phyloP scores from a whole-genome alignment of 2,113 vertebrate species.

The Thymallus thymallus region DNA sequence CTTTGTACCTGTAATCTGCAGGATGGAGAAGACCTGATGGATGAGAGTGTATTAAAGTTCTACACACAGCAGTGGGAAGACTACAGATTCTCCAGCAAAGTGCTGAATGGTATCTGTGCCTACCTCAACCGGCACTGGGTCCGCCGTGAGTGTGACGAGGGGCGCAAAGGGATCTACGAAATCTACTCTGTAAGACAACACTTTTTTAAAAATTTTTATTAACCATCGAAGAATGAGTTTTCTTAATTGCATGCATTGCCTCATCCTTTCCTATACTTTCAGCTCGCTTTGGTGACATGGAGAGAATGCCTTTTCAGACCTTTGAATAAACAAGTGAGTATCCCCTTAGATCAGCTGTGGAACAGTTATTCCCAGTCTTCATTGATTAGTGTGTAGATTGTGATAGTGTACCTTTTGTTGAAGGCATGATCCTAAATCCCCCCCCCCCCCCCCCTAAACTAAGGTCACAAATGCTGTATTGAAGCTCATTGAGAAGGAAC shows the following conservation, averaged over 20 bases:
- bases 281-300: conserved; percentile 82
- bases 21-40: conserved; percentile 92
- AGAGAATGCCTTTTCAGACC: conserved; percentile 89
- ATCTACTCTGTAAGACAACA: conserved; percentile 75
- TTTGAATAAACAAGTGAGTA: conserved; percentile 85
- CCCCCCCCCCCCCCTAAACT: not conserved
- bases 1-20: conserved; percentile 41
- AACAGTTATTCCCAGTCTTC: not conserved
- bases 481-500: conserved; percentile 90
- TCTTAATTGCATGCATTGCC: not conserved
- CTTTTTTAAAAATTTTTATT: too few relatives aligned
- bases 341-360: not conserved
- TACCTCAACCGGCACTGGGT: conserved; percentile 95
- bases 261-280: not conserved
- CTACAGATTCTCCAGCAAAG: conserved; percentile 91
- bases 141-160: conserved; percentile 89
- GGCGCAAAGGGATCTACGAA: conserved; percentile 90
- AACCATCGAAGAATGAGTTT: too few relatives aligned
- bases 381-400: not conserved
- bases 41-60: conserved; percentile 89
- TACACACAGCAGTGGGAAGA: conserved; percentile 95
- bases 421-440: not conserved
- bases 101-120: conserved; percentile 89
- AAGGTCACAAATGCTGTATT: conserved; percentile 91
- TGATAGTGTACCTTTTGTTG: not conserved